Conservation (phyloP, 2,113 vertebrate species). For the Girardinichthys multiradiatus region DNA sequence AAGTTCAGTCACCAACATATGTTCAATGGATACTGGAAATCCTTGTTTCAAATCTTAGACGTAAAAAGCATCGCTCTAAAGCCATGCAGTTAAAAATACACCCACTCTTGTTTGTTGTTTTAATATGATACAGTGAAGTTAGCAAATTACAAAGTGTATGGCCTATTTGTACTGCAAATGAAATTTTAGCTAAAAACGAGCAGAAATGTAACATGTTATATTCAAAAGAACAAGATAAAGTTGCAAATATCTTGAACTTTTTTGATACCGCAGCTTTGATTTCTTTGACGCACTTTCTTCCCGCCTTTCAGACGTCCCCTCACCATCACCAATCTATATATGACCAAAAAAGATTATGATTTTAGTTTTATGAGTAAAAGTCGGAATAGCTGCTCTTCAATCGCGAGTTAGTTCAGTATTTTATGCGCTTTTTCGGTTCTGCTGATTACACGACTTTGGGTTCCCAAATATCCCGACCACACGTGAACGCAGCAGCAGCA, state of each 20-base stretch:
- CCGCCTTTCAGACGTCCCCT: conserved; percentile 51
- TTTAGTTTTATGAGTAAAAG: not conserved
- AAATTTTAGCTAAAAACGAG: not conserved
- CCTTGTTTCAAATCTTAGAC: not conserved
- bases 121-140: not conserved
- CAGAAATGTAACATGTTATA: not conserved
- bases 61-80: not conserved
- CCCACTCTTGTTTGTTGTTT: not conserved
- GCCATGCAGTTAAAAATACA: not conserved
- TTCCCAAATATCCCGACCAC: conserved; percentile 22
- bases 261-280: not conserved
- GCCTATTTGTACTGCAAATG: not conserved
- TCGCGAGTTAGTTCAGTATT: not conserved
- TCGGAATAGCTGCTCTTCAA: not conserved
- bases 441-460: not conserved
- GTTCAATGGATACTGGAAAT: conserved; percentile 47
- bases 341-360: not conserved
- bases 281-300: not conserved
- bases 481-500: conserved; percentile 48
- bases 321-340: conserved; percentile 4
- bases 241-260: not conserved
- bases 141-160: not conserved
- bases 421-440: too few species aligned
- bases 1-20: conserved; percentile 34
- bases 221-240: not conserved